Base-by-base conservation (phyloP, 2,797 vertebrate genomes). In the Lateolabrax maculatus region DNA sequence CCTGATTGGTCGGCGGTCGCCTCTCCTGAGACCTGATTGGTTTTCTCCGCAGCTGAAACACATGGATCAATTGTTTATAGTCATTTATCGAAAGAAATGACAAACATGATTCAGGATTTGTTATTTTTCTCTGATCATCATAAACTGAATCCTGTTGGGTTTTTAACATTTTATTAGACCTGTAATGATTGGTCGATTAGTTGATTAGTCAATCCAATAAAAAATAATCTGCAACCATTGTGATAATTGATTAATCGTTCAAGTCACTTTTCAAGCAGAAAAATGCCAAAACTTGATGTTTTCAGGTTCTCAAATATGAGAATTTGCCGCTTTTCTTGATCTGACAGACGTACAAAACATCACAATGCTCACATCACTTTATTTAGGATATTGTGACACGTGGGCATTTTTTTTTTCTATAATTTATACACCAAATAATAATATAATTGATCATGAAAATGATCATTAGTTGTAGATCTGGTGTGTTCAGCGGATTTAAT, bases 11-110 rank as follows among this genome's bases (percentile, higher is more conserved):
- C 21, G 3, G 79, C 36, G 10, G 44, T 43, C 0, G 75, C 44
- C 2, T 72, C 72, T 61, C 72, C 81, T 19, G 77, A 52, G 0
- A 34, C 68, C 21, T 67, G 91, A 53, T 25, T 87, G 67, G 66
- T 64, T 82, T 92, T 93, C 83, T 93, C 93, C 27, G 87, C 87
- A 72, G 93, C 95, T 95, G 82, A 51, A 15, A 73, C 39, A 81
- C 0, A 75, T 0, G 7, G 12, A 67, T 39, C 0, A 23, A 16
- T 0, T 0, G 5, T 27, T 63, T 34, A 23, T 2, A 31, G 1
- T 9, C 5, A 39, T 21, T 36, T 1, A 19, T 29, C 1, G 48
- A 27, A 53, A n/a, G 31, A 44, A 21, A 8, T 19, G 10, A 1
- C 3, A 23, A 60, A 43, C 18, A n/a, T n/a, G n/a, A n/a, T n/a